Percentiles rank a stretch among this genome's conserved stretches.
Evolutionary conservation across 2,888 invertebrate species (phyloP).

Genomic region (Lapara coniferarum): DNA sequence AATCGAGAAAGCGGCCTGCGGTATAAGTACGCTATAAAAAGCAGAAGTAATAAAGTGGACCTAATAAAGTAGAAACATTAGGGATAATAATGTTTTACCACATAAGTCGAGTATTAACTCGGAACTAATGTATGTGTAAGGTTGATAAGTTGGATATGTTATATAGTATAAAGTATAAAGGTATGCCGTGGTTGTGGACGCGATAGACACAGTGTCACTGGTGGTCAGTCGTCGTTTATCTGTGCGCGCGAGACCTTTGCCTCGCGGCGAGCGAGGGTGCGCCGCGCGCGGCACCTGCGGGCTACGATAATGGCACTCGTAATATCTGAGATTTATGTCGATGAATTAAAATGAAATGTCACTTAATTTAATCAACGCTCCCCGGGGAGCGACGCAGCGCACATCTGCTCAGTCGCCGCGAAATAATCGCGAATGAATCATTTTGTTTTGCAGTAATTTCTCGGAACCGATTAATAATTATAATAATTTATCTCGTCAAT

Average conservation of each 20-base stretch:
- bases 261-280: slow-evolving; percentile 47
- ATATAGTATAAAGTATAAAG: slow-evolving; percentile 27
- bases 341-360: slow-evolving; percentile 79
- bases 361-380: slow-evolving; percentile 75
- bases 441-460: slow-evolving; percentile 79
- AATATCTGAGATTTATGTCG: slow-evolving; percentile 71
- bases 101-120: slow-evolving; percentile 2
- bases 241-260: slow-evolving; percentile 57
- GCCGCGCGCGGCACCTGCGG: slow-evolving; percentile 59
- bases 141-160: slow-evolving; percentile 33
- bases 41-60: slow-evolving; percentile 5
- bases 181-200: slow-evolving; percentile 37
- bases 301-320: slow-evolving; percentile 64
- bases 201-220: slow-evolving; percentile 59
- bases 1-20: slow-evolving; percentile 14
- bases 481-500: slow-evolving; percentile 77
- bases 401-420: slow-evolving; percentile 59
- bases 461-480: slow-evolving; percentile 77
- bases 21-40: slow-evolving; percentile 16
- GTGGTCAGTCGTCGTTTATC: slow-evolving; percentile 44
- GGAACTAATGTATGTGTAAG: too few relatives aligned
- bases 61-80: slow-evolving; percentile 13
- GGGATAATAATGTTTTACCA: slow-evolving; percentile 18
- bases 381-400: slow-evolving; percentile 63
- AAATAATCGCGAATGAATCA: slow-evolving; percentile 74